Evolutionary conservation across 2,113 vertebrate genomes (phyloP).

Genomic region (Menidia beryllina): DNA sequence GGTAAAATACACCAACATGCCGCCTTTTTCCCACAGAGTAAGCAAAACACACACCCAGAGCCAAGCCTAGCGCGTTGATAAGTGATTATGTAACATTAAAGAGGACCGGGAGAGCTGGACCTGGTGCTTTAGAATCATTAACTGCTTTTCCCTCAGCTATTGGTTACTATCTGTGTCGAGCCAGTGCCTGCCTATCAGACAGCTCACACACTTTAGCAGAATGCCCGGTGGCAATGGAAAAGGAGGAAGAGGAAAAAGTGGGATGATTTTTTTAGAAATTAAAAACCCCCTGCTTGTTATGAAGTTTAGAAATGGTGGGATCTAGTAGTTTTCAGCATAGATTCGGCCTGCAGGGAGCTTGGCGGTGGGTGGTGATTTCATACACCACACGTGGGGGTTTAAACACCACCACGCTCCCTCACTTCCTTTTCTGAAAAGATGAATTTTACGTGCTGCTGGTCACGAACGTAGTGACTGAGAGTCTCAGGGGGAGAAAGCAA

Average conservation of each 20-base stretch:
- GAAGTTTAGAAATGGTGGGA: neutral
- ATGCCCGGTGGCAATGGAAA: constrained; percentile 14
- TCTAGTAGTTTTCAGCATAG: neutral
- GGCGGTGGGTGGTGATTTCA: neutral
- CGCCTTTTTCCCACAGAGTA: constrained; percentile 27
- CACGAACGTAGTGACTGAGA: constrained; percentile 56
- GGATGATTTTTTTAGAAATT: neutral
- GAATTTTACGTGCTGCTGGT: constrained; percentile 53
- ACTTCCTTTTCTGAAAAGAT: constrained; percentile 18
- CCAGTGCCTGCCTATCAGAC: constrained; percentile 5
- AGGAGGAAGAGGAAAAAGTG: too few species aligned
- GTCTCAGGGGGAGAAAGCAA: constrained; percentile 39
- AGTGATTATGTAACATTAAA: constrained; percentile 69
- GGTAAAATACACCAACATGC: constrained; percentile 20
- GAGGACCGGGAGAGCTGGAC: constrained; percentile 52
- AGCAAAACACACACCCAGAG: constrained; percentile 41
- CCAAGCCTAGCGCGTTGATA: constrained; percentile 48
- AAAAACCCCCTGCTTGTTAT: too few species aligned
- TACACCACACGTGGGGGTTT: neutral
- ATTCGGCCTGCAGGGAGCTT: neutral
- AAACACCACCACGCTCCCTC: neutral
- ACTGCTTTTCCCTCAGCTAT: constrained; percentile 30
- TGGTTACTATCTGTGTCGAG: constrained; percentile 37
- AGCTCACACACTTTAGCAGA: constrained; percentile 22
- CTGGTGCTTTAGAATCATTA: constrained; percentile 30